A percentile compares a stretch with the other conserved stretches of the same genome.
phyloP scores from a whole-genome alignment of 2,797 vertebrate genomes.

The Anableps anableps region DNA sequence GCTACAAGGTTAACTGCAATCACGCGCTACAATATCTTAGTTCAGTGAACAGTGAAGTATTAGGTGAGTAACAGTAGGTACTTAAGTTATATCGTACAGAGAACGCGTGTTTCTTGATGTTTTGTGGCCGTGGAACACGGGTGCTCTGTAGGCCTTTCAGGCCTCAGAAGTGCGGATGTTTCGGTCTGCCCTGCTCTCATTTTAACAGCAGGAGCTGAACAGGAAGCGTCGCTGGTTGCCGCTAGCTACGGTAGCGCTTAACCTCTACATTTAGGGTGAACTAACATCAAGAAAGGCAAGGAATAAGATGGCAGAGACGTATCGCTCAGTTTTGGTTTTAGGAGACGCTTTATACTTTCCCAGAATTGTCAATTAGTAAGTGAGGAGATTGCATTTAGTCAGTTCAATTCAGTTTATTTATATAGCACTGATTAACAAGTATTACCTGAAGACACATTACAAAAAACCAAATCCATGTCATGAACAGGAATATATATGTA shows the following conservation, averaged over 20 bases:
- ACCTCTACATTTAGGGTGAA: neutral
- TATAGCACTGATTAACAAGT: neutral
- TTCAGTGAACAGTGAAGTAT: neutral
- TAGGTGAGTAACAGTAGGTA: no score
- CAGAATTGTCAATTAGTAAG: neutral
- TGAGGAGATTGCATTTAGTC: neutral
- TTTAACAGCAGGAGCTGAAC: neutral
- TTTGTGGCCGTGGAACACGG: constrained; percentile 46
- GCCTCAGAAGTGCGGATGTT: constrained; percentile 59
- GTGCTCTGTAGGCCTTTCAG: constrained; percentile 70
- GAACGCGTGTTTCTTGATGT: neutral
- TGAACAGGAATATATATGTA: neutral
- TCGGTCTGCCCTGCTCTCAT: neutral
- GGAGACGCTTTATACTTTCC: neutral
- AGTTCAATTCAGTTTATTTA: neutral
- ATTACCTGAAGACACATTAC: neutral
- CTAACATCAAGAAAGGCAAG: neutral
- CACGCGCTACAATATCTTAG: neutral
- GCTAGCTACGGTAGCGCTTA: neutral
- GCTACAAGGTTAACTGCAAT: constrained; percentile 36
- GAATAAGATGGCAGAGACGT: neutral
- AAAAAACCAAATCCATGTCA: neutral
- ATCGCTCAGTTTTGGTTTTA: no score
- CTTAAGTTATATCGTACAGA: neutral
- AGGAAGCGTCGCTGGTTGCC: neutral